phyloP scores from a whole-genome alignment of 2,797 vertebrate genomes.

The Characodon lateralis region DNA sequence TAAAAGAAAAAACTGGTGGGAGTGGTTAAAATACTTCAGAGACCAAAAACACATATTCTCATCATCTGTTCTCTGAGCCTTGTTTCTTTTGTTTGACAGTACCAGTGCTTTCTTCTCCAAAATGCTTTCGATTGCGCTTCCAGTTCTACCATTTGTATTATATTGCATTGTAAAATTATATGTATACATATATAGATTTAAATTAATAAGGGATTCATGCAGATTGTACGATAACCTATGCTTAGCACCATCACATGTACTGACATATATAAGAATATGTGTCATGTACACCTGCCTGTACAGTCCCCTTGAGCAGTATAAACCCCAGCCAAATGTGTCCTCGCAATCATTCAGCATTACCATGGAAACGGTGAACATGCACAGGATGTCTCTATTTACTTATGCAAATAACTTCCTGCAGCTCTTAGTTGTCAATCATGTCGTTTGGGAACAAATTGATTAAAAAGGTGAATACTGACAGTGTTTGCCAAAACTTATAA shows the following conservation, averaged over 20 bases:
- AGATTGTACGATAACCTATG: background rate
- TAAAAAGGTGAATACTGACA: conserved; percentile 40
- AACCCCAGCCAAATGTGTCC: conserved; percentile 36
- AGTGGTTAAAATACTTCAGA: no score
- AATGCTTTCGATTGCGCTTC: no score
- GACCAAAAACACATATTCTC: no score
- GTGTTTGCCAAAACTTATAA: conserved; percentile 14
- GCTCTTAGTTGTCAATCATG: conserved; percentile 48
- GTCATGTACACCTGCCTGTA: background rate
- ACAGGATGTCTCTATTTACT: conserved; percentile 52
- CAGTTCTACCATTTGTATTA: no score
- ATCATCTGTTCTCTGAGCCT: no score
- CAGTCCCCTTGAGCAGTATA: conserved; percentile 20
- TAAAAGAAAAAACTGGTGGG: no score
- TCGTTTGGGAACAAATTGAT: conserved; percentile 28
- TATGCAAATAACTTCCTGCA: conserved; percentile 50
- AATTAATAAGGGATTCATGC: background rate
- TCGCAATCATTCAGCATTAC: conserved; percentile 47
- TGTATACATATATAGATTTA: background rate
- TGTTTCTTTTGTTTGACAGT: no score
- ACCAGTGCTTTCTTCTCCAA: no score
- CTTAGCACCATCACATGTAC: conserved; percentile 11
- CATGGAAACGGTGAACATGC: conserved; percentile 67
- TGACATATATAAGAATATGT: conserved; percentile 42
- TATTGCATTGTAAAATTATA: no score